Evolutionary conservation across 2,113 vertebrate species (phyloP), one percentile per base, ranked within the genome.

Genomic region (Jaculus jaculus): DNA sequence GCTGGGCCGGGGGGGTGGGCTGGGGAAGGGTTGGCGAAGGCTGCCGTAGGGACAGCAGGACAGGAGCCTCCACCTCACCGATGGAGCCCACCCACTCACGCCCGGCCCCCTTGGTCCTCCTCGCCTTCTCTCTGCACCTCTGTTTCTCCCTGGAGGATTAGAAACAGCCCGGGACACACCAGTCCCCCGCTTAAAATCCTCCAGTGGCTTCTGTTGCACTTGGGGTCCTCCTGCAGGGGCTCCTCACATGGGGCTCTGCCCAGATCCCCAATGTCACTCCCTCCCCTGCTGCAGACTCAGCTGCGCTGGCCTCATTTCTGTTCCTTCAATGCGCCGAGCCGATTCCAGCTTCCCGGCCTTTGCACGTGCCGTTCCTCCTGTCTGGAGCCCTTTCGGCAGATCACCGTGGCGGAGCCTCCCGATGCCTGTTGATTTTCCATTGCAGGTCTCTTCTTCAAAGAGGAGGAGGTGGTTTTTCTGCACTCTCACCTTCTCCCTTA

Each of bases 41-140:
- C 23, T 54, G 75, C 42, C 51, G 2, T 0, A 0, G 10, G 34
- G 5, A 2, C 2, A 16, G 4, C 1, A 21, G 26, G 32, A 37
- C 71, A 15, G 77, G 78, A 60, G 69, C 13, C 51, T 65, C 47
- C 63, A 15, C 84, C 34, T 71, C 32, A 10, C 9, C 63, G 51
- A n/a, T 7, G 2, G 10, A 47, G 23, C n/a, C 2, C 24, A 37
- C 34, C 51, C 23, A 24, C 30, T 58, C n/a, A 18, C 39, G 12
- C 61, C 73, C 13, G 32, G 34, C 18, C 16, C 4, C 7, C 58
- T 26, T n/a, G 32, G 32, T 39, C 32, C n/a, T 20, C 47, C 26
- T 60, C 63, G 34, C 23, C 75, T 37, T 75, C 18, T 24, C 12
- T 34, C 6, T 20, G 58, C 34, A 32, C 15, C 51, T 26, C 60